Conservation (phyloP, 1,140 invertebrate species). For the Eriosoma lanigerum region DNA sequence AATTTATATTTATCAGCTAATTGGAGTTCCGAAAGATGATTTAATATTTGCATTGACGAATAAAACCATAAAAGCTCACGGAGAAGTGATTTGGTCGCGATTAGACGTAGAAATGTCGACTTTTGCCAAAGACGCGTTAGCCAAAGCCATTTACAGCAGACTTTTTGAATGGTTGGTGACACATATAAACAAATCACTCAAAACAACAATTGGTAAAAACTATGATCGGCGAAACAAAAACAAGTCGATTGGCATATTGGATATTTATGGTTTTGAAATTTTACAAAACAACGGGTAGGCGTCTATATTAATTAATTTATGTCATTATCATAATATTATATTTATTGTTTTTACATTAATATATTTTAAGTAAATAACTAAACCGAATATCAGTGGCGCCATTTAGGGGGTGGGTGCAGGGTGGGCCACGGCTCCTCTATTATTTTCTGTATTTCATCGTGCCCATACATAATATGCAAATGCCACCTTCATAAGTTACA, state of each 20-base stretch:
- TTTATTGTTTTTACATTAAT: too few species aligned
- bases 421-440: too few species aligned
- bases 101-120: constrained; percentile 65
- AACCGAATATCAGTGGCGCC: too few species aligned
- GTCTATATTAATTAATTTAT: too few species aligned
- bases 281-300: constrained; percentile 72
- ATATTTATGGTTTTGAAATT: constrained; percentile 87
- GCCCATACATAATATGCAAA: too few species aligned
- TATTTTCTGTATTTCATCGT: too few species aligned
- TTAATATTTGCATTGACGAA: constrained; percentile 75
- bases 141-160: constrained; percentile 72
- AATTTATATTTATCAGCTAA: constrained; percentile 61
- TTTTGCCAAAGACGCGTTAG: constrained; percentile 64
- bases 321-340: too few species aligned
- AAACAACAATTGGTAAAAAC: constrained; percentile 73
- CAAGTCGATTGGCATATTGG: constrained; percentile 77
- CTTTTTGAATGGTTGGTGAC: constrained; percentile 79
- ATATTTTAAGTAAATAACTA: too few species aligned
- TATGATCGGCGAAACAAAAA: constrained; percentile 65
- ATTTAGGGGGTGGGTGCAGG: too few species aligned
- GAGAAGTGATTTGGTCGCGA: constrained; percentile 79
- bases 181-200: constrained; percentile 72
- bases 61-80: constrained; percentile 80
- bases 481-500: too few species aligned
- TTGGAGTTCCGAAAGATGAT: constrained; percentile 68